phyloP scores from a whole-genome alignment of 2,113 vertebrate species.

The Dunckerocampus dactyliophorus region DNA sequence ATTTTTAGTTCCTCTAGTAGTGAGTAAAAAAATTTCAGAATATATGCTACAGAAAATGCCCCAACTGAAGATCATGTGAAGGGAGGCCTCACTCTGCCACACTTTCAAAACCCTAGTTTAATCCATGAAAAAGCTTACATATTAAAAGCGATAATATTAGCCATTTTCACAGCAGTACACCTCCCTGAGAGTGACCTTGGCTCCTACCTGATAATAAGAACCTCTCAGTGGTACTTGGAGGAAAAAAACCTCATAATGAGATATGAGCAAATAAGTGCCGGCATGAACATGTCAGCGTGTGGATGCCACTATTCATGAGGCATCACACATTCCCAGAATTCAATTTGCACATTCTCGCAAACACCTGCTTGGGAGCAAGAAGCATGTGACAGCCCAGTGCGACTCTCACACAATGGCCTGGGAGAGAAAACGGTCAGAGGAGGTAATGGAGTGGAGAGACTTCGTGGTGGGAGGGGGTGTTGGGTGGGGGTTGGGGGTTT shows the following conservation, averaged over 20 bases:
- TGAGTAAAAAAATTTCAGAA: too few species aligned
- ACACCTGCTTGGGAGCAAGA: constrained; percentile 52
- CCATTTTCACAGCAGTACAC: too few species aligned
- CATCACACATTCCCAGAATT: constrained; percentile 41
- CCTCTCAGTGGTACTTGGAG: background rate
- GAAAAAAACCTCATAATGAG: constrained; percentile 24
- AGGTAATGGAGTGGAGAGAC: constrained; percentile 9
- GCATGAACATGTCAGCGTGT: constrained; percentile 22
- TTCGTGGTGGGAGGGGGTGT: too few species aligned
- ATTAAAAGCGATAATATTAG: too few species aligned
- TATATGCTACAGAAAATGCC: too few species aligned
- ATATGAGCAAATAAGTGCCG: constrained; percentile 16
- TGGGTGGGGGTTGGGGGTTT: constrained; percentile 16
- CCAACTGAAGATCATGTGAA: too few species aligned
- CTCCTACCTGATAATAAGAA: background rate
- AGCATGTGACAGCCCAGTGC: constrained; percentile 56
- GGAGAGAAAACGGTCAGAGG: constrained; percentile 41
- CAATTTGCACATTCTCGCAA: constrained; percentile 50
- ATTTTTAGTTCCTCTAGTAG: too few species aligned
- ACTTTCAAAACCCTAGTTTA: background rate
- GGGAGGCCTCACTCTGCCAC: too few species aligned
- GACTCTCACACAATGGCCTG: constrained; percentile 45
- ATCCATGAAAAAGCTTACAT: too few species aligned
- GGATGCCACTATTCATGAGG: constrained; percentile 9
- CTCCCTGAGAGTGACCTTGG: background rate